Evolutionary conservation across 2,113 vertebrate species (phyloP).

Genomic region (Cephalopterus ornatus): DNA sequence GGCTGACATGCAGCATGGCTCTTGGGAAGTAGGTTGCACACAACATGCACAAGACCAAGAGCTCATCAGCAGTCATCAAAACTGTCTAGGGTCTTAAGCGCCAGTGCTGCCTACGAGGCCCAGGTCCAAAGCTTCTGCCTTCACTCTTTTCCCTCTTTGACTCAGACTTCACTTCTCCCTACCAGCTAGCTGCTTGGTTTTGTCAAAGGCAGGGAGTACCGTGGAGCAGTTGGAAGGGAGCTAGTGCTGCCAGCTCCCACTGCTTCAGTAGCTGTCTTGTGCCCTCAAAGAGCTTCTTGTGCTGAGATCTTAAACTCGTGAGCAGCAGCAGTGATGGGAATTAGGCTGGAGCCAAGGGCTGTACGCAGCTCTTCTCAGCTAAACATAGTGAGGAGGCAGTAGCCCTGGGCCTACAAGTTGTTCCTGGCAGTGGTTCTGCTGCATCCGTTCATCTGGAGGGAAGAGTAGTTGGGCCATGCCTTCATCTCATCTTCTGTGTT

Average conservation of each 20-base stretch:
- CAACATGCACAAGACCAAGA: background rate
- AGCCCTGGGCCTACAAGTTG: background rate
- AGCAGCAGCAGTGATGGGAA: background rate
- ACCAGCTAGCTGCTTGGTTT: background rate
- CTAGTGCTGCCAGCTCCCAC: background rate
- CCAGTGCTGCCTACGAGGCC: background rate
- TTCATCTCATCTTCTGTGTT: fast-evolving
- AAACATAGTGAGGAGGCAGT: fast-evolving
- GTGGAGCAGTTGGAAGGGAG: background rate
- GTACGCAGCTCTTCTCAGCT: background rate
- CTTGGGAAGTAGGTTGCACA: background rate
- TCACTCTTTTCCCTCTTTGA: background rate
- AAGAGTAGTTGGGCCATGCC: background rate
- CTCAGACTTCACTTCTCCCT: background rate
- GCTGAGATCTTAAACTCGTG: background rate
- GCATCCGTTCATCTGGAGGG: background rate
- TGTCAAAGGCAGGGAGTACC: background rate
- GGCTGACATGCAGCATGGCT: background rate
- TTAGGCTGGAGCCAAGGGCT: background rate
- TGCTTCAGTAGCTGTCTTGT: background rate
- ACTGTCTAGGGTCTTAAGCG: background rate
- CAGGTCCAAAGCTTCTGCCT: background rate
- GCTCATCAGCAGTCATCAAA: background rate
- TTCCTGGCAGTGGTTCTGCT: background rate
- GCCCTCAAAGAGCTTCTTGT: background rate